Conservation (phyloP, 2,888 invertebrate genomes). For the Herminia tarsipennalis region DNA sequence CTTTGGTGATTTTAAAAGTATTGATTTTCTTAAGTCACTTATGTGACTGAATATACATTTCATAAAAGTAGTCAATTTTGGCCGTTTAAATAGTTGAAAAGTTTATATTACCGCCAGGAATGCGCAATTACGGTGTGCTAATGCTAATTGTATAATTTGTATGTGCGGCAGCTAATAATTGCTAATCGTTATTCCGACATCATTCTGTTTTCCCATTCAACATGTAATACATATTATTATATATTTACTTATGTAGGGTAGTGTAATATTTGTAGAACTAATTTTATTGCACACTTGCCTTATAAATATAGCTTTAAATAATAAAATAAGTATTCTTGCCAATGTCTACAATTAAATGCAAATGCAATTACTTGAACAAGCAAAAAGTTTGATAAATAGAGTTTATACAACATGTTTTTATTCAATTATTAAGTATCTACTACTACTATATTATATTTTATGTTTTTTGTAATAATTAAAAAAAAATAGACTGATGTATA, state of each 20-base stretch:
- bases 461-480: no score
- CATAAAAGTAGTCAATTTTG: conserved; percentile 58
- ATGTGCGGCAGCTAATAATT: conserved; percentile 18
- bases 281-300: neutral
- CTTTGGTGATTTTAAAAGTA: no score
- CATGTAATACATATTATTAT: conserved; percentile 7
- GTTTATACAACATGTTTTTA: no score
- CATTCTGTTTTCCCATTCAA: conserved; percentile 22
- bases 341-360: no score
- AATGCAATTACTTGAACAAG: no score
- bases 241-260: neutral
- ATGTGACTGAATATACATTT: no score
- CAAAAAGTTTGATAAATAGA: no score
- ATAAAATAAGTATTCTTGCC: no score
- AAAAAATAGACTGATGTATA: no score
- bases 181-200: conserved; percentile 13
- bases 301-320: neutral
- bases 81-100: conserved; percentile 4
- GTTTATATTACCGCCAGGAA: conserved; percentile 1
- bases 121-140: neutral
- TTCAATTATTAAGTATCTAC: no score
- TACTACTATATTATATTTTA: no score
- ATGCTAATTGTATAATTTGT: conserved; percentile 23
- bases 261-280: neutral
- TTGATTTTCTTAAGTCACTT: no score